Evolutionary conservation across 2,888 invertebrate genomes (phyloP), one percentile per base, ranked within the genome.

Genomic region (Koerneria pararmatus): DNA sequence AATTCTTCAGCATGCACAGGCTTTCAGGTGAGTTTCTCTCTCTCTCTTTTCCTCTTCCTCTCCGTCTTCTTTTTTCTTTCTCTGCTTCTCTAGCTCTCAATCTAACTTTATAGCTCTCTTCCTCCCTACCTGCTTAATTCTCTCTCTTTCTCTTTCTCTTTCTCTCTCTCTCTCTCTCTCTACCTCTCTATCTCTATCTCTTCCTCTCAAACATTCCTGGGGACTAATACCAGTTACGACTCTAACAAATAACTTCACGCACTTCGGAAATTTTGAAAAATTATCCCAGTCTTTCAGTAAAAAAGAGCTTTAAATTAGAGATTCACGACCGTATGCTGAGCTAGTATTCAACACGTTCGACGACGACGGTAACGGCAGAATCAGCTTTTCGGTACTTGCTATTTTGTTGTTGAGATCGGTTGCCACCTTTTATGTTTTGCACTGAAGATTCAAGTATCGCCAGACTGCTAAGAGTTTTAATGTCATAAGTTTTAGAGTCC

Each of bases 331-430:
- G 11, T 71, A 69, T 48, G 71, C 71, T 46, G 54, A 67, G 3
- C 64, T 71, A 19, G 67, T 71, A 29, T 71, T 69, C 60, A 66
- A 71, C 60, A 67, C 71, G 0, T 71, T 71, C 41, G 71, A 71
- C 32, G 67, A 65, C 29, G 69, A 71, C 48, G 64, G 60, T 2
- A 71, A 71, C 61, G 71, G 69, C 11, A 51, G 65, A 29, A 69
- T 71, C 35, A 71, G 67, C 41, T 71, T 71, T 54, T 69, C 71
- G 11, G 71, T 69, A 48, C 32, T 15, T 15, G 24, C 4, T 5
- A n/a, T n/a, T n/a, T n/a, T n/a, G n/a, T n/a, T n/a, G n/a, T n/a
- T n/a, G n/a, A n/a, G n/a, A n/a, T n/a, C n/a, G n/a, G n/a, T n/a
- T n/a, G n/a, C n/a, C n/a, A n/a, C n/a, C n/a, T n/a, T n/a, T n/a